phyloP scores from a whole-genome alignment of 2,888 invertebrate genomes.

The Galerucella nymphaeae region DNA sequence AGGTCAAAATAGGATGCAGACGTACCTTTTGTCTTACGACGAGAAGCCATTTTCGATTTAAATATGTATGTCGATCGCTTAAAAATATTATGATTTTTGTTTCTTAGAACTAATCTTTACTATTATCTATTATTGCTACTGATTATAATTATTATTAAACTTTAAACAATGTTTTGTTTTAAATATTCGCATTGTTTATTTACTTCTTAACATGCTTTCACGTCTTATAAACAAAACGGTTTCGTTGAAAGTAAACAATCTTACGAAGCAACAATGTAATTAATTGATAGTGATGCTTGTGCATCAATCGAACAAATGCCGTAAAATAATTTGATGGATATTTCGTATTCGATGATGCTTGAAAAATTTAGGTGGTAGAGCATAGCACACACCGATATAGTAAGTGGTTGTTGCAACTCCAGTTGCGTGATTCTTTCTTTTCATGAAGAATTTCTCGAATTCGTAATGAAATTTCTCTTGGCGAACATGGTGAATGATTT shows the following conservation, averaged over 20 bases:
- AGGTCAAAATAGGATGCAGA: too few relatives aligned
- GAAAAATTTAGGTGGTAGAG: constrained; percentile 7
- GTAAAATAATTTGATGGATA: constrained; percentile 4
- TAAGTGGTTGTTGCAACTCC: neutral
- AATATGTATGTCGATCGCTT: too few relatives aligned
- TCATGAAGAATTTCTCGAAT: constrained; percentile 20
- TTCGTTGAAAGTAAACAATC: constrained; percentile 3
- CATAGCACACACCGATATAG: too few relatives aligned
- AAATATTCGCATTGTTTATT: neutral
- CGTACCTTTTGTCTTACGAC: too few relatives aligned
- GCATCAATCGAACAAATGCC: neutral
- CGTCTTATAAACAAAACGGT: neutral
- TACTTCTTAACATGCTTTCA: neutral
- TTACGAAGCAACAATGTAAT: neutral
- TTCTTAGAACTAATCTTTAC: neutral
- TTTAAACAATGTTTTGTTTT: neutral
- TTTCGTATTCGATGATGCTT: constrained; percentile 16
- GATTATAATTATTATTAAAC: neutral
- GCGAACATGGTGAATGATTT: constrained; percentile 26
- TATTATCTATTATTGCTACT: neutral
- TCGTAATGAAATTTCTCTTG: constrained; percentile 24
- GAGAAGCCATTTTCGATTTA: too few relatives aligned
- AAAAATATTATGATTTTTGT: too few relatives aligned
- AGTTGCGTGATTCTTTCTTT: constrained; percentile 18
- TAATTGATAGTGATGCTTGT: neutral